A percentile compares a stretch with the other conserved stretches of the same genome.
Evolutionary conservation across 1,140 invertebrate species (phyloP).

Genomic region (Drepana arcuata): DNA sequence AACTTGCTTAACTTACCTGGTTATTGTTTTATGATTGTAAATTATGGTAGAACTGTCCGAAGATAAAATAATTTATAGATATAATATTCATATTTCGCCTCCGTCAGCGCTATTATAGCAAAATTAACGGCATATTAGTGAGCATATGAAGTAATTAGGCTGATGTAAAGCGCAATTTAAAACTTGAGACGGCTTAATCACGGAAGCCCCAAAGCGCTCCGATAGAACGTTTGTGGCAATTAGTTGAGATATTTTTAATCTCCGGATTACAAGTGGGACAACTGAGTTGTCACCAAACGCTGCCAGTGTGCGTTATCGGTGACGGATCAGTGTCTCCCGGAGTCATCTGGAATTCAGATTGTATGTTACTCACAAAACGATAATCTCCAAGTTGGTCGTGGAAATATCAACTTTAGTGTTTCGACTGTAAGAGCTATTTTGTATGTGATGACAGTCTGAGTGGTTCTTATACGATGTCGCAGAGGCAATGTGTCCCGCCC

Average conservation of each 20-base stretch:
- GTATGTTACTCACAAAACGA: slow-evolving; percentile 36
- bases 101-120: slow-evolving; percentile 28
- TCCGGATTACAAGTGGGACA: slow-evolving; percentile 57
- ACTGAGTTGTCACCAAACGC: slow-evolving; percentile 60
- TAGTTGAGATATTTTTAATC: slow-evolving; percentile 51
- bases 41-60: slow-evolving; percentile 34
- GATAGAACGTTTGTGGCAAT: slow-evolving; percentile 14
- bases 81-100: slow-evolving; percentile 45
- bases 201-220: neutral
- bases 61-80: slow-evolving; percentile 39
- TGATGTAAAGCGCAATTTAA: slow-evolving; percentile 16
- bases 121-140: slow-evolving; percentile 35
- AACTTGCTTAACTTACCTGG: slow-evolving; percentile 40
- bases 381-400: slow-evolving; percentile 8
- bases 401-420: slow-evolving; percentile 21
- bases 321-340: slow-evolving; percentile 62
- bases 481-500: slow-evolving; percentile 6
- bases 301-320: slow-evolving; percentile 54
- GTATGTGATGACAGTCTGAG: too few species aligned
- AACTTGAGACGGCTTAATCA: slow-evolving; percentile 9
- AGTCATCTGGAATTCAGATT: slow-evolving; percentile 55
- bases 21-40: slow-evolving; percentile 52
- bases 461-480: too few species aligned
- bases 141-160: slow-evolving; percentile 27
- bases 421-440: too few species aligned